phyloP scores from a whole-genome alignment of 1,140 invertebrate species.

The Trinorchestia longiramus region DNA sequence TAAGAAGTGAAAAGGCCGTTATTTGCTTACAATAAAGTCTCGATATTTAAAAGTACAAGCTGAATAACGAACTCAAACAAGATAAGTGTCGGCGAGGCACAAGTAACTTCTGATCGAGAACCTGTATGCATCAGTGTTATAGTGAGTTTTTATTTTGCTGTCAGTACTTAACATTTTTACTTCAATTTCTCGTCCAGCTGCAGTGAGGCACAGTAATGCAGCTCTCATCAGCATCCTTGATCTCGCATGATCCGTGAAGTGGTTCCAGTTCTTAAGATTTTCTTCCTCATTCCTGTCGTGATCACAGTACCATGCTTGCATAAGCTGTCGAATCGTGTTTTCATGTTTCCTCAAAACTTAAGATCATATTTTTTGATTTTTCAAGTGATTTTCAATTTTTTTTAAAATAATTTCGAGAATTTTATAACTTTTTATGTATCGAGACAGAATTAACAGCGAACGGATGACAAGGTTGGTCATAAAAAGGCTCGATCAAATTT shows the following conservation, averaged over 20 bases:
- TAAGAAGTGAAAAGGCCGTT: no score
- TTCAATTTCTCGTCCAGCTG: neutral
- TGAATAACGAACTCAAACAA: no score
- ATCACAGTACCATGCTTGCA: neutral
- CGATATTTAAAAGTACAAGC: no score
- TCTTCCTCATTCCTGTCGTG: neutral
- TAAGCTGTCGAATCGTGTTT: neutral
- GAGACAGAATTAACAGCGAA: neutral
- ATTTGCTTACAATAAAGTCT: no score
- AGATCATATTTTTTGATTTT: neutral
- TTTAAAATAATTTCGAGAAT: neutral
- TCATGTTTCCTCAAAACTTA: neutral
- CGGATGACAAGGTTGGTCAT: neutral
- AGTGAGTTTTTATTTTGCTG: neutral
- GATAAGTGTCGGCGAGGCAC: no score
- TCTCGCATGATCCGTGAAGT: neutral
- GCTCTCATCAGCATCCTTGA: neutral
- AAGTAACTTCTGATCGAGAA: neutral
- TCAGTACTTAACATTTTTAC: neutral
- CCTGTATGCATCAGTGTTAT: neutral
- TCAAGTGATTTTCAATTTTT: neutral
- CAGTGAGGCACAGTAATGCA: neutral
- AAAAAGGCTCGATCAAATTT: neutral
- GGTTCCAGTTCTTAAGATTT: neutral
- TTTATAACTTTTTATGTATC: neutral